These are phyloP conservation scores for Tinea pellionella DNA, from an alignment of 2,888 invertebrate genomes.

Conservation along the genomic window DNA sequence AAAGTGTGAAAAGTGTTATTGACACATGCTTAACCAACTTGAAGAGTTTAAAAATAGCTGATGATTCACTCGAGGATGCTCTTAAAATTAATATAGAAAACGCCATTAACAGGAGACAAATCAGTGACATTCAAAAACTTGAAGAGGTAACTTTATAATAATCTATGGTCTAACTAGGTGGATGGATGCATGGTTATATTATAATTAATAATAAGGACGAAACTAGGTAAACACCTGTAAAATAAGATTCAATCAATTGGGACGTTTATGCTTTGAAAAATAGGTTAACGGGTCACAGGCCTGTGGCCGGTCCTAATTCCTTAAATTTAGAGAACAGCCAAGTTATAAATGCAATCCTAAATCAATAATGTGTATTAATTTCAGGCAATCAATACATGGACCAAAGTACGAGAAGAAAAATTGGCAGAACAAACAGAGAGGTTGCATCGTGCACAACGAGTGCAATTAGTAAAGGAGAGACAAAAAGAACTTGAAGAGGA, in stretches of 20 bases:
- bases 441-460: conserved; percentile 66
- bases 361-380: conserved; percentile 22
- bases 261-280: too few species aligned
- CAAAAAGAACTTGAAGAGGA: conserved; percentile 64
- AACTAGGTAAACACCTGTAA: too few species aligned
- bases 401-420: conserved; percentile 60
- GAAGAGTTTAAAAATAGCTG: conserved; percentile 23
- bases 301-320: too few species aligned
- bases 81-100: conserved; percentile 63
- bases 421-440: conserved; percentile 71
- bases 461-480: conserved; percentile 52
- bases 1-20: conserved; percentile 26
- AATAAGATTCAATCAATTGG: too few species aligned
- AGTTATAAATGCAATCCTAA: too few species aligned
- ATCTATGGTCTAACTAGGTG: too few species aligned
- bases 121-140: conserved; percentile 70
- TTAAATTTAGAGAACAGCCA: too few species aligned
- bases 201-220: too few species aligned
- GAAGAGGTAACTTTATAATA: conserved; percentile 40
- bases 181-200: too few species aligned
- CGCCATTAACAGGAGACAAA: conserved; percentile 65
- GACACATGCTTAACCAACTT: conserved; percentile 34
- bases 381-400: conserved; percentile 71
- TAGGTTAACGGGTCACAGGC: too few species aligned
- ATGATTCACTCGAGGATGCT: conserved; percentile 46